Evolutionary conservation across 2,797 vertebrate species (phyloP).

Genomic region (Pangasius mekongensis): DNA sequence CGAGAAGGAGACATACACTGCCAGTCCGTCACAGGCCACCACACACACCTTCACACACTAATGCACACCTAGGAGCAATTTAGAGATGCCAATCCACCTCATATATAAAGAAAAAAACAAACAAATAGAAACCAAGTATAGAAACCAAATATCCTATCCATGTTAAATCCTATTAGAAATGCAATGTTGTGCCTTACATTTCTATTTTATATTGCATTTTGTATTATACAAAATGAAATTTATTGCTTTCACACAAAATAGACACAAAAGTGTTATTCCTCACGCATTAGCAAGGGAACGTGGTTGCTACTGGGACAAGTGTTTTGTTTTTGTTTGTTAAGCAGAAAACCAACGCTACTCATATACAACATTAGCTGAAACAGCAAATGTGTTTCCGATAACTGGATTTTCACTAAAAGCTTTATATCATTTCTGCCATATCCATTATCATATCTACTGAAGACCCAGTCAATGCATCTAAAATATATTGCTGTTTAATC

Average conservation of each 20-base stretch:
- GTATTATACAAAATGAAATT: background rate
- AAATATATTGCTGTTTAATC: conserved; percentile 56
- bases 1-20: no score
- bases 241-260: background rate
- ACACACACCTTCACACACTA: background rate
- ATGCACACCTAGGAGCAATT: background rate
- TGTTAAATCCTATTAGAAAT: background rate
- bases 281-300: no score
- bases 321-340: conserved; percentile 56
- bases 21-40: no score
- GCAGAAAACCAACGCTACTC: conserved; percentile 52
- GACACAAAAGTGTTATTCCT: background rate
- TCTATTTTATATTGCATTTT: background rate
- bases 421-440: conserved; percentile 67
- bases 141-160: background rate
- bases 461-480: conserved; percentile 58
- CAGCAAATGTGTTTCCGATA: conserved; percentile 72
- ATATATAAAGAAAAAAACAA: background rate
- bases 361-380: conserved; percentile 67
- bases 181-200: background rate
- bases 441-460: conserved; percentile 26
- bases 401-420: conserved; percentile 78
- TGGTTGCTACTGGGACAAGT: conserved; percentile 11
- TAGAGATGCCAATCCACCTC: background rate
- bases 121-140: background rate